phyloP scores from a whole-genome alignment of 1,140 invertebrate species.

The Drosophila pseudoananassae region DNA sequence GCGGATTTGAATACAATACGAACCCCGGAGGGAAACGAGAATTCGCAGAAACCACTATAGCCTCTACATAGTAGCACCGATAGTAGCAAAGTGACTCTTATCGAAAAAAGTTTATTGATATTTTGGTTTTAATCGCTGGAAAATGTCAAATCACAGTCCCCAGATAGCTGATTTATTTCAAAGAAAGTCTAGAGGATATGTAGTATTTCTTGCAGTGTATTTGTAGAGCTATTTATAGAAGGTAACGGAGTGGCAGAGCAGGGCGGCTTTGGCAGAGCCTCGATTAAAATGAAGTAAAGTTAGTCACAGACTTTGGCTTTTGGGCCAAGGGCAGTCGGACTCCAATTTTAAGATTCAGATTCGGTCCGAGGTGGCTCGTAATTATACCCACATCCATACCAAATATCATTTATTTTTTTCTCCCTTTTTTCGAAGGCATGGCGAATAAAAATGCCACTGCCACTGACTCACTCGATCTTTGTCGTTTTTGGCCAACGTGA shows the following conservation, averaged over 20 bases:
- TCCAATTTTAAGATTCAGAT: constrained; percentile 24
- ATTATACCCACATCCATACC: constrained; percentile 41
- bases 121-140: not conserved
- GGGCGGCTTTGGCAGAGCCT: constrained; percentile 25
- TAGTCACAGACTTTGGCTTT: constrained; percentile 70
- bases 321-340: constrained; percentile 65
- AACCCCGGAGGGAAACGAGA: constrained; percentile 46
- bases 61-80: constrained; percentile 2
- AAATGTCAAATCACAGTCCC: not conserved
- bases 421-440: constrained; percentile 27
- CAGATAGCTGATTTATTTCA: not conserved
- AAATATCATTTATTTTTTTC: constrained; percentile 34
- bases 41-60: constrained; percentile 52
- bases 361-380: constrained; percentile 37
- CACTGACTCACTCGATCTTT: constrained; percentile 49
- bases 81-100: not conserved
- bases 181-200: too few species aligned
- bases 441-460: constrained; percentile 47
- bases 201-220: not conserved
- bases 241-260: constrained; percentile 46
- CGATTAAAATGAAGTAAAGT: constrained; percentile 67
- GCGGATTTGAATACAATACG: constrained; percentile 75
- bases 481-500: constrained; percentile 39
- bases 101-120: constrained; percentile 1
- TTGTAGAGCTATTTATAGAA: constrained; percentile 30